Conservation (phyloP, 2,113 vertebrate species). For the Malurus alboscapulatus region DNA sequence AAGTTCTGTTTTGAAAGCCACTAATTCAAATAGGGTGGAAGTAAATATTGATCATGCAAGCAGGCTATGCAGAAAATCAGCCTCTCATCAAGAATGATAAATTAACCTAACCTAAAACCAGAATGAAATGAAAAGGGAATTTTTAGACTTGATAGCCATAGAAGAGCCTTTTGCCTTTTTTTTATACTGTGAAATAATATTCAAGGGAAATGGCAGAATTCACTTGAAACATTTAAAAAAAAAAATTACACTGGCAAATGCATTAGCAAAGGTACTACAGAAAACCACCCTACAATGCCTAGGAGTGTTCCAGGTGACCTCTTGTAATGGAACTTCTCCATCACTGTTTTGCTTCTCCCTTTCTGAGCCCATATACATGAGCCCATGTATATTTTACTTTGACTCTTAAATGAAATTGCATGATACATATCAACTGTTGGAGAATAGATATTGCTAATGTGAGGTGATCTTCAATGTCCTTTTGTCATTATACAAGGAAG, state of each 20-base stretch:
- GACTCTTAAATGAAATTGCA: conserved; percentile 34
- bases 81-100: not conserved
- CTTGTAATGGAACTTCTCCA: conserved; percentile 12
- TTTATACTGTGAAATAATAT: not conserved
- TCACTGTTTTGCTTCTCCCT: not conserved
- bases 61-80: not conserved
- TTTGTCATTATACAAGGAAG: conserved; percentile 3
- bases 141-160: not conserved
- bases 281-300: not conserved
- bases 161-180: not conserved
- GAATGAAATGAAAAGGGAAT: not conserved
- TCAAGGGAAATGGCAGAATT: not conserved
- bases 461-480: not conserved
- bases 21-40: not conserved
- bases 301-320: conserved; percentile 1
- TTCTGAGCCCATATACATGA: not conserved
- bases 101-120: not conserved
- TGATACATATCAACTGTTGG: not conserved
- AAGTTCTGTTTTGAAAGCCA: not conserved
- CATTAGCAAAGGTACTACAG: conserved; percentile 2
- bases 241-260: not conserved
- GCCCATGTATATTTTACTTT: not conserved
- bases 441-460: conserved; percentile 5
- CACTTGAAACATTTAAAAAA: not conserved
- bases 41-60: not conserved